Conservation (phyloP, 2,113 vertebrate genomes). For the Hydrolagus affinis region DNA sequence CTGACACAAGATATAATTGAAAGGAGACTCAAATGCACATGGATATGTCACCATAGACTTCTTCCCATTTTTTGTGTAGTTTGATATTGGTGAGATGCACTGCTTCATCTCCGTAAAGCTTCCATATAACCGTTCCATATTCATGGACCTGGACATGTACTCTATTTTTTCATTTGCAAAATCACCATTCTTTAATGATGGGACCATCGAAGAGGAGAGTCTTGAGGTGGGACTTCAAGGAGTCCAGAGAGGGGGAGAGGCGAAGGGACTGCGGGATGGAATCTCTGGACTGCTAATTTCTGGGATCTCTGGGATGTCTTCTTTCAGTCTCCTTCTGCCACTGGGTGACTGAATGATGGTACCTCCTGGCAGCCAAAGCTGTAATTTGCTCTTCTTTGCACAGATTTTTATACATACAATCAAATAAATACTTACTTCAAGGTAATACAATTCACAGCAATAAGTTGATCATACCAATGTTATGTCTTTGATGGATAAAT, state of each 20-base stretch:
- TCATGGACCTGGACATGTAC: constrained; percentile 56
- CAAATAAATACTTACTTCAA: too few species aligned
- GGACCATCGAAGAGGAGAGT: too few species aligned
- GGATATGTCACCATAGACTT: constrained; percentile 60
- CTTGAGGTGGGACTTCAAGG: too few species aligned
- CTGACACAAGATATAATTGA: constrained; percentile 77
- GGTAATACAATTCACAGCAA: too few species aligned
- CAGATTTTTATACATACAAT: constrained; percentile 33
- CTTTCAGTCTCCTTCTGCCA: constrained; percentile 63
- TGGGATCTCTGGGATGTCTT: constrained; percentile 67
- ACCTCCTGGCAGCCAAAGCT: constrained; percentile 63
- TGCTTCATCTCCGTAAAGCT: constrained; percentile 68
- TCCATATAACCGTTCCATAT: constrained; percentile 65
- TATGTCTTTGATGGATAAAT: too few species aligned
- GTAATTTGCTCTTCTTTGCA: constrained; percentile 42
- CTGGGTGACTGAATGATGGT: constrained; percentile 47
- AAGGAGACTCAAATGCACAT: constrained; percentile 61
- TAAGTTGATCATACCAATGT: too few species aligned
- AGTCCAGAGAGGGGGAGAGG: too few species aligned
- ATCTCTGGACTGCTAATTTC: constrained; percentile 59
- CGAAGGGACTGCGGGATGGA: constrained; percentile 59
- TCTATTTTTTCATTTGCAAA: constrained; percentile 52
- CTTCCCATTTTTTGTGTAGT: constrained; percentile 62
- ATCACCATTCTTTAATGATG: constrained; percentile 45
- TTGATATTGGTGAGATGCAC: constrained; percentile 64